Evolutionary conservation across 2,888 invertebrate species (phyloP).

Genomic region (Apamea epomidion): DNA sequence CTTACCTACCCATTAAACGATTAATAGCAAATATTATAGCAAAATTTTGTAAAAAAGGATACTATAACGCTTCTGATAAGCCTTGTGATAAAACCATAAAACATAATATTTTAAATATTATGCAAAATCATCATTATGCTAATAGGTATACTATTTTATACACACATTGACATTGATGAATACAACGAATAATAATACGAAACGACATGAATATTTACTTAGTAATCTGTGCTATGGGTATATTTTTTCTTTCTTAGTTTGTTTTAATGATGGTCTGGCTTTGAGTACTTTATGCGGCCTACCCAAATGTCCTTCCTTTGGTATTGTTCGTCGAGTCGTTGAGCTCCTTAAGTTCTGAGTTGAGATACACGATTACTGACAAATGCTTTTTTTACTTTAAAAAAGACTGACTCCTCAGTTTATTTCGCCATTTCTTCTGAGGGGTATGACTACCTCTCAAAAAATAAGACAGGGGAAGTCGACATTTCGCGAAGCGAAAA

Average conservation of each 20-base stretch:
- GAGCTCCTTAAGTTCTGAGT: neutral
- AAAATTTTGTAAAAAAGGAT: neutral
- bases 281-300: neutral
- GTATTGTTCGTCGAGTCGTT: neutral
- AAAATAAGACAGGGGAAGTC: no score
- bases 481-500: no score
- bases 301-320: neutral
- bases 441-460: no score
- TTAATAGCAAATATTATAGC: no score
- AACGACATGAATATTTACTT: neutral
- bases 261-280: constrained; percentile 5
- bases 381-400: neutral
- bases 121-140: no score
- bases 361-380: neutral
- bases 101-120: no score
- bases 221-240: neutral
- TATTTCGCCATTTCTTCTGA: neutral
- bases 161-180: neutral
- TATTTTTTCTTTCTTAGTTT: neutral
- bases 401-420: neutral
- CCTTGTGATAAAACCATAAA: neutral
- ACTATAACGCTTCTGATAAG: neutral
- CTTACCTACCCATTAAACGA: no score
- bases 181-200: neutral
- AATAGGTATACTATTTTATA: neutral